Evolutionary conservation across 2,113 vertebrate genomes (phyloP), one percentile per base, ranked within the genome.

Genomic region (Anguilla rostrata): DNA sequence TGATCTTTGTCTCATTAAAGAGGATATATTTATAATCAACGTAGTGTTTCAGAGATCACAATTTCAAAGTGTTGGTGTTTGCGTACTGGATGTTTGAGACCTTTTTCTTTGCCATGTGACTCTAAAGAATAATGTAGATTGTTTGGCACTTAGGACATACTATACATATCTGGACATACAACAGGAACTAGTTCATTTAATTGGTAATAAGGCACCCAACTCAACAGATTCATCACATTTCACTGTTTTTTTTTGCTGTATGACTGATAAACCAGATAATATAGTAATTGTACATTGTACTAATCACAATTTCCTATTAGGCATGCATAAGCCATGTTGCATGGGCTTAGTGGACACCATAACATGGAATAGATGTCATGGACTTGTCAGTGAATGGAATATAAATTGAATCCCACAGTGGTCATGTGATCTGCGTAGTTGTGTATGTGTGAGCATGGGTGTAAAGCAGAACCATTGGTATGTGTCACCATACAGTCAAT

Each of bases 11-110:
- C 88, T 89, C 78, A 88, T 88, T 90, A 86, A 53, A 87, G 81
- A 84, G 89, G 90, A 84, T 89, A 83, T 86, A 82, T 88, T 88
- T 49, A 90, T 87, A 91, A 92, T 92, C 90, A 92, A 91, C 90
- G 88, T 90, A 91, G 93, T 81, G 85, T 88, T 86, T 85, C 60
- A n/a, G 85, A 85, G 86, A 92, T 88, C 91, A 92, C 6, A 78
- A 46, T 88, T 82, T 85, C 84, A 83, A 82, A 40, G 83, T 86
- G 89, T 79, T 83, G 71, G 71, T 83, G 46, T 83, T 40, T 66
- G 53, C 84, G 78, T 78, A 16, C 15, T 78, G 56, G 53, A 78
- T 12, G 15, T 75, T 15, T 14, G 3, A 1, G 63, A 84, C 39
- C 43, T 22, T 78, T 46, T 84, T 78, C 15, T 20, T 16, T 75